Conservation (phyloP, 2,797 vertebrate species). For the Coracias cyanogaster region DNA sequence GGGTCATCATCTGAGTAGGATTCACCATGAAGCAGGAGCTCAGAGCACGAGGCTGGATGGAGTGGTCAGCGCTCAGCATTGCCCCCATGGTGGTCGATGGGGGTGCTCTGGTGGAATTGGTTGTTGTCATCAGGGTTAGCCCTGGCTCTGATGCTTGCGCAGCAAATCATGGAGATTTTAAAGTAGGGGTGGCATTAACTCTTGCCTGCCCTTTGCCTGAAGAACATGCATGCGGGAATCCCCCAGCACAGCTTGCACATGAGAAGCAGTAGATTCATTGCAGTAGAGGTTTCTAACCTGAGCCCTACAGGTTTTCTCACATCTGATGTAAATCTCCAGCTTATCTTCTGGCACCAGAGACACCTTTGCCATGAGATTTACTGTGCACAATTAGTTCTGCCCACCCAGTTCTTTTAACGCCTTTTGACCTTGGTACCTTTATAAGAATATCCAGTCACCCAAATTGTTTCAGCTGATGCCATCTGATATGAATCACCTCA, state of each 20-base stretch:
- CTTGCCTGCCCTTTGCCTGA: neutral
- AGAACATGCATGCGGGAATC: neutral
- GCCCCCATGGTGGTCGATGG: rapidly evolving
- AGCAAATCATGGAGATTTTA: neutral
- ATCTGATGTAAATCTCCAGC: neutral
- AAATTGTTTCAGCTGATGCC: neutral
- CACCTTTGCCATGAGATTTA: neutral
- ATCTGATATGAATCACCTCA: neutral
- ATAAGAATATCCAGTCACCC: neutral
- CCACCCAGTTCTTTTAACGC: neutral
- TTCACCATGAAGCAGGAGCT: rapidly evolving
- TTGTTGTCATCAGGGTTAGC: rapidly evolving
- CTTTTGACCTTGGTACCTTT: neutral
- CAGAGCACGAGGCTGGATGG: neutral
- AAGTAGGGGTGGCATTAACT: neutral
- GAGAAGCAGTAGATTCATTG: rapidly evolving
- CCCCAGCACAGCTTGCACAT: neutral
- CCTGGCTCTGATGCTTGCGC: neutral
- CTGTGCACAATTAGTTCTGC: neutral
- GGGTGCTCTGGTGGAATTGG: neutral
- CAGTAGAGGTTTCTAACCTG: neutral
- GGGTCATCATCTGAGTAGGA: neutral
- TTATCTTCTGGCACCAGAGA: neutral
- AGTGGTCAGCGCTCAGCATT: rapidly evolving
- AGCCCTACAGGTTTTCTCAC: neutral